phyloP scores from a whole-genome alignment of 2,888 invertebrate genomes.

The Tetragonisca angustula region DNA sequence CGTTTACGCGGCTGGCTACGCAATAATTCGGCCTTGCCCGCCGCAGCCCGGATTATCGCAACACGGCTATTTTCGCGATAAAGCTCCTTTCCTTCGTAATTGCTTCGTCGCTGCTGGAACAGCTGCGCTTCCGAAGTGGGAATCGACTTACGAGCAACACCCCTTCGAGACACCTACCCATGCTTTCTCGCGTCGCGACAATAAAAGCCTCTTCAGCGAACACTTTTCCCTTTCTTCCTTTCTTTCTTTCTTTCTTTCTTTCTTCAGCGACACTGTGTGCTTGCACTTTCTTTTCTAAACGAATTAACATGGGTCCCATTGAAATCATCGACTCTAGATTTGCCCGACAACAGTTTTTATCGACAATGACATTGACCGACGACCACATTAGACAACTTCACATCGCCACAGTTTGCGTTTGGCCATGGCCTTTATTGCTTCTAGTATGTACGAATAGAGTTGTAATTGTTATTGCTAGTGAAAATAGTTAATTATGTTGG shows the following conservation, averaged over 20 bases:
- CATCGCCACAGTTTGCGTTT: no score
- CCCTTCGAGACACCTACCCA: slow-evolving; percentile 15
- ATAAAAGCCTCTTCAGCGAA: slow-evolving; percentile 12
- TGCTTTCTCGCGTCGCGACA: background rate
- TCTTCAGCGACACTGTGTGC: background rate
- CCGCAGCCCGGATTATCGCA: slow-evolving; percentile 78
- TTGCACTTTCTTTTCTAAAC: background rate
- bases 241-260: background rate
- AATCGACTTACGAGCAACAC: slow-evolving; percentile 24
- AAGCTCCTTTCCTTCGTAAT: slow-evolving; percentile 81
- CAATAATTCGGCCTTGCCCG: slow-evolving; percentile 78
- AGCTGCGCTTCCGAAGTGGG: slow-evolving; percentile 78
- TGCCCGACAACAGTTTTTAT: no score
- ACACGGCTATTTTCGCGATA: slow-evolving; percentile 78
- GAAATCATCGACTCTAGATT: no score
- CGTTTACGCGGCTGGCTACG: slow-evolving; percentile 76
- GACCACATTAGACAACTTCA: no score
- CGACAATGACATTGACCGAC: no score
- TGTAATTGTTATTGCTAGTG: no score
- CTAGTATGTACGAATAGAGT: no score
- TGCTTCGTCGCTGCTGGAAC: slow-evolving; percentile 77
- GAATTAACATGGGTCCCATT: background rate
- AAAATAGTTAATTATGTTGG: no score
- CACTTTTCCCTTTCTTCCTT: background rate
- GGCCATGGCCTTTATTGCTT: no score